Evolutionary conservation across 2,888 invertebrate species (phyloP).

Genomic region (Eledona agricola): DNA sequence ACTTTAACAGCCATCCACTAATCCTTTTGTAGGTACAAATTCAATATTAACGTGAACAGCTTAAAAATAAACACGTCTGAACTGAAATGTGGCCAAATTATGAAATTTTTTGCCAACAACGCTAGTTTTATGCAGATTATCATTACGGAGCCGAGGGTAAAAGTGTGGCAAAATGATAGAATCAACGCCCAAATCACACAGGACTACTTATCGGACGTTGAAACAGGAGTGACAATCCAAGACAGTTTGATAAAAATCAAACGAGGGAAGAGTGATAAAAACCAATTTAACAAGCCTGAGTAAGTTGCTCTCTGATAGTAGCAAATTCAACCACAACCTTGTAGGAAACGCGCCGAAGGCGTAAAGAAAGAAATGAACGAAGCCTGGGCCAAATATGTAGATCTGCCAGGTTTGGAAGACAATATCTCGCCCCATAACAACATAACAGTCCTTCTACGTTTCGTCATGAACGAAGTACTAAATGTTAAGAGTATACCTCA

Average conservation of each 20-base stretch:
- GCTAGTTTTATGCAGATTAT: constrained; percentile 3
- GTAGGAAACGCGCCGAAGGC: constrained; percentile 38
- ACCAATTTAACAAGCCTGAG: constrained; percentile 23
- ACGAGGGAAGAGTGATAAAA: constrained; percentile 31
- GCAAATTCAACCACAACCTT: constrained; percentile 13
- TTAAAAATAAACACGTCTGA: constrained; percentile 81
- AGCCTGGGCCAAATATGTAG: constrained; percentile 77
- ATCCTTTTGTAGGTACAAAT: constrained; percentile 76
- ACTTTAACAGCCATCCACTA: no score
- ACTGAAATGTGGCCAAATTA: constrained; percentile 70
- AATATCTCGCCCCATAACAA: constrained; percentile 82
- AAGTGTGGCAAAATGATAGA: no score
- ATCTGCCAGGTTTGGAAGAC: constrained; percentile 84
- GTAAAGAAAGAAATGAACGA: constrained; percentile 63
- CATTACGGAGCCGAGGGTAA: not conserved
- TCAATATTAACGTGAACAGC: constrained; percentile 76
- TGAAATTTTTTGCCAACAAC: constrained; percentile 67
- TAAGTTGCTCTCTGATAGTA: no score
- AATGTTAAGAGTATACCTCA: constrained; percentile 2
- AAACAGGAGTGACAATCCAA: constrained; percentile 35
- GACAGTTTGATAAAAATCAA: constrained; percentile 35
- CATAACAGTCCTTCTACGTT: constrained; percentile 74
- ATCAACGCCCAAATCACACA: constrained; percentile 37
- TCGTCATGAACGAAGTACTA: constrained; percentile 73
- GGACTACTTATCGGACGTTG: constrained; percentile 45